Conservation (phyloP, 2,113 vertebrate species). For the Cryptomyrus ogoouensis region DNA sequence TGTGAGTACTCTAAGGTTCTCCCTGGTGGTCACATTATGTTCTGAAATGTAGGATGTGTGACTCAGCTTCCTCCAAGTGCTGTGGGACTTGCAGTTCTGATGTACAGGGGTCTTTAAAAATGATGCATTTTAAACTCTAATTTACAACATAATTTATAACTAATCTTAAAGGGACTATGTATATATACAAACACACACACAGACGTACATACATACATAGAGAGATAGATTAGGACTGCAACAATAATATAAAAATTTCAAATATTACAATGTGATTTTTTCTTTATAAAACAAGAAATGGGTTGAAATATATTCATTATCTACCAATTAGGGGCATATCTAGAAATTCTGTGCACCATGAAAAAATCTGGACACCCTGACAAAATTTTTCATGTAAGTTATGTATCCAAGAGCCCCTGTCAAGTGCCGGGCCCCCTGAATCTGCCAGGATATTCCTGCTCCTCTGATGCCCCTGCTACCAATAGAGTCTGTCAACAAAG, state of each 20-base stretch:
- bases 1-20: neutral
- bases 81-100: neutral
- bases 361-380: neutral
- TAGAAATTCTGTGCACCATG: neutral
- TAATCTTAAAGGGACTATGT: neutral
- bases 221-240: neutral
- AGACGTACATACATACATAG: neutral
- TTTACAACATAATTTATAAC: neutral
- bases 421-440: neutral
- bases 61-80: neutral
- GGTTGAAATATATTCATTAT: neutral
- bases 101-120: neutral
- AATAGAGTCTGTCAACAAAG: neutral
- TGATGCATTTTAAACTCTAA: neutral
- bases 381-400: neutral
- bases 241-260: neutral
- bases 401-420: neutral
- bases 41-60: slow-evolving; percentile 4
- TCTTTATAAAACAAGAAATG: neutral
- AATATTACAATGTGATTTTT: neutral
- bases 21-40: neutral
- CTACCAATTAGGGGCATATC: neutral
- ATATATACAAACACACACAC: neutral
- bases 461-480: neutral
- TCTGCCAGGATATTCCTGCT: neutral